Evolutionary conservation across 2,888 invertebrate species (phyloP), one percentile per base, ranked within the genome.

Genomic region (Beris chalybata): DNA sequence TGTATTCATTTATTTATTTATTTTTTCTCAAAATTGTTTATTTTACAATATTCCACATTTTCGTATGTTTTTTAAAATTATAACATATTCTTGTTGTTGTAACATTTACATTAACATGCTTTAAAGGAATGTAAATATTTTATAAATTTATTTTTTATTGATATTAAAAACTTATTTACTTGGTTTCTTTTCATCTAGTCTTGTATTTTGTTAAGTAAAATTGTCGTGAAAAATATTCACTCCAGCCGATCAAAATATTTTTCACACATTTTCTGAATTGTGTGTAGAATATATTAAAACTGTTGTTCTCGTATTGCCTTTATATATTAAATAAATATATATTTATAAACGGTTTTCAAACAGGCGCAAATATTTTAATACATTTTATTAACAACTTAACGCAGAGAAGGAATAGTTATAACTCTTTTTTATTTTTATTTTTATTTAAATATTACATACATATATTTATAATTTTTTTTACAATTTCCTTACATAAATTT

Each of bases 191-290:
- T 48, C 48, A 12, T n/a, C 48, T 13, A 15, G 6, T 13, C n/a
- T 48, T 48, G 7, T 15, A 6, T 48, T 48, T 11, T 48, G 7
- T 6, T 48, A 6, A 12, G 12, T 12, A 48, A 22, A 5, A 22
- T 22, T 15, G 9, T 15, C 32, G 7, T 48, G 43, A 54, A 64
- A 64, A 64, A 56, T 45, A 32, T 31, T 48, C 47, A 29, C 31
- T 64, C 64, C 64, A 64, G 64, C 64, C 64, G 45, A 12, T 47
- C 15, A 15, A 64, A 64, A 45, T 15, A 54, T 64, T 63, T 58
- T 47, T 58, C 45, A 58, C 30, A 44, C 11, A 4, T 58, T 47
- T 47, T 15, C 5, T 29, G 15, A 1, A 47, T 44, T 58, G 12
- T 5, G 13, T 57, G 12, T 22, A 22, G 4, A 53, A 53, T 48